Evolutionary conservation across 2,888 invertebrate genomes (phyloP).

Genomic region (Temnothorax unifasciatus): DNA sequence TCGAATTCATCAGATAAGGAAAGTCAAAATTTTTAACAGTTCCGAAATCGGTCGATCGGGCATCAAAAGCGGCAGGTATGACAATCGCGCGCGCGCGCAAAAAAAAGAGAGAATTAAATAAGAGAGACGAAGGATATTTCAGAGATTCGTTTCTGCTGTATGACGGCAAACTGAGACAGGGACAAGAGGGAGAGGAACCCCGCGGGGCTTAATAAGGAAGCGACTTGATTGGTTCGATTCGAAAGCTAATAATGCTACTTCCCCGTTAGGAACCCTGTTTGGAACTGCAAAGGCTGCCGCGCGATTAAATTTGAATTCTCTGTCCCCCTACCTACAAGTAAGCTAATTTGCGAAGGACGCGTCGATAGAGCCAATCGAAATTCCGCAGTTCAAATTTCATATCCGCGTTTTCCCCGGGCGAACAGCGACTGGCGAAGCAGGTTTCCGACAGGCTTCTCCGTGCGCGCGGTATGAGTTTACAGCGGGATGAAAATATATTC

Average conservation of each 20-base stretch:
- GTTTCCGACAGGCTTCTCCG: conserved; percentile 29
- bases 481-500: conserved; percentile 47
- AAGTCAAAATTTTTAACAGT: not conserved
- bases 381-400: conserved; percentile 72
- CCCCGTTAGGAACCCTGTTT: conserved; percentile 68
- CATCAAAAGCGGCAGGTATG: not conserved
- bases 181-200: conserved; percentile 55
- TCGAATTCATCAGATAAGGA: not conserved
- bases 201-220: conserved; percentile 79
- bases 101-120: conserved; percentile 13
- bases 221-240: conserved; percentile 82
- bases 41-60: not conserved
- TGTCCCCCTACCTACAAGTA: conserved; percentile 49
- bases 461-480: conserved; percentile 38
- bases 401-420: conserved; percentile 58
- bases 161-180: conserved; percentile 63
- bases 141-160: conserved; percentile 52
- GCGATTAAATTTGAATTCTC: conserved; percentile 79
- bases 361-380: conserved; percentile 77
- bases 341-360: conserved; percentile 69
- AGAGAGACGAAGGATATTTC: conserved; percentile 3
- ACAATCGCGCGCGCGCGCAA: not conserved
- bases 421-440: conserved; percentile 13
- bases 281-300: conserved; percentile 65
- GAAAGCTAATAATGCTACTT: conserved; percentile 83